Conservation (phyloP, 2,797 vertebrate species). For the Cyprinella venusta region DNA sequence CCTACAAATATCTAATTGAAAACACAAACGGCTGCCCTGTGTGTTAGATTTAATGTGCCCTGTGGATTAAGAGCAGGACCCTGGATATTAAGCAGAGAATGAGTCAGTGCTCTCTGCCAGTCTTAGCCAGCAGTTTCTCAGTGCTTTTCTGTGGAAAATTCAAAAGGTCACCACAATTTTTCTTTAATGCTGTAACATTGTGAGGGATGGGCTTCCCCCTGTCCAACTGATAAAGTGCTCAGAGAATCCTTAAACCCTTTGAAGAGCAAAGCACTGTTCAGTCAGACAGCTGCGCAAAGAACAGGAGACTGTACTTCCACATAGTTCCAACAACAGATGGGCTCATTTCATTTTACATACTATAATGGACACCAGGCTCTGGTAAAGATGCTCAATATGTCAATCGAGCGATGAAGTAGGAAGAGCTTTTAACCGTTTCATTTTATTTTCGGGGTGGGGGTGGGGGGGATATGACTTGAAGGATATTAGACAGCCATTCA, state of each 20-base stretch:
- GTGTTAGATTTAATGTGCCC: conserved; percentile 78
- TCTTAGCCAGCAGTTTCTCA: conserved; percentile 72
- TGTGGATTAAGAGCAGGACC: conserved; percentile 75
- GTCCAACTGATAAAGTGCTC: conserved; percentile 78
- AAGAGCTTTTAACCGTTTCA: conserved; percentile 19
- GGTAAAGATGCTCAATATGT: conserved; percentile 54
- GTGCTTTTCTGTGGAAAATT: conserved; percentile 66
- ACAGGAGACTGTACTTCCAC: conserved; percentile 64
- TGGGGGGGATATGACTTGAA: conserved; percentile 13
- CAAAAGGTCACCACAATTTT: conserved; percentile 79
- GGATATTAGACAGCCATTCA: conserved; percentile 33
- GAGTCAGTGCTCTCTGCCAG: conserved; percentile 69
- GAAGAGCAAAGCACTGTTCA: conserved; percentile 66
- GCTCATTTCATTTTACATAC: conserved; percentile 47
- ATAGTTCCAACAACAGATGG: conserved; percentile 66
- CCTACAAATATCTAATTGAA: conserved; percentile 74
- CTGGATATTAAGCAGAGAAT: conserved; percentile 80
- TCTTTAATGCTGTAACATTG: conserved; percentile 73
- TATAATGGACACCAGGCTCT: conserved; percentile 44
- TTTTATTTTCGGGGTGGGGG: background rate
- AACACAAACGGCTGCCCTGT: conserved; percentile 76
- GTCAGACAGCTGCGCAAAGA: conserved; percentile 74
- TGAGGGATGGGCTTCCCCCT: conserved; percentile 75
- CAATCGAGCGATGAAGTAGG: conserved; percentile 43
- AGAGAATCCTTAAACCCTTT: conserved; percentile 79